A percentile compares a stretch with the other conserved stretches of the same genome.
phyloP scores from a whole-genome alignment of 2,797 vertebrate genomes.

The Xyrichtys novacula region DNA sequence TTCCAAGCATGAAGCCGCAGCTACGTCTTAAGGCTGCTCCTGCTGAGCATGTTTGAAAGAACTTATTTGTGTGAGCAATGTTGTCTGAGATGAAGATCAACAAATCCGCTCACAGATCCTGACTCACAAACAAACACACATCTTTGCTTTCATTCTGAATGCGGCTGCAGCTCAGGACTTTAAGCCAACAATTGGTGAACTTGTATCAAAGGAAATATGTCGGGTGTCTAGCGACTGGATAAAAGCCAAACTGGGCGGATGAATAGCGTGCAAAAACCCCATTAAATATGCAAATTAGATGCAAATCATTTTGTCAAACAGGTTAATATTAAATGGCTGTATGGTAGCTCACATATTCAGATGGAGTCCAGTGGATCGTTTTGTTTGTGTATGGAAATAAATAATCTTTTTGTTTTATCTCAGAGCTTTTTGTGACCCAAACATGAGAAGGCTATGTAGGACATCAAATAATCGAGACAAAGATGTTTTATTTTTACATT shows the following conservation, averaged over 20 bases:
- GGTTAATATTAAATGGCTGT: not conserved
- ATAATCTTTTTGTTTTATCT: not conserved
- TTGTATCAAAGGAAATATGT: not conserved
- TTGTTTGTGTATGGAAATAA: not conserved
- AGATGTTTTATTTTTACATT: not conserved
- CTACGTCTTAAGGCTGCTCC: not conserved
- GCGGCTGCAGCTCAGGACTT: not conserved
- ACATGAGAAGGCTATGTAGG: not conserved
- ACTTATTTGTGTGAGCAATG: not conserved
- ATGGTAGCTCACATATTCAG: not conserved
- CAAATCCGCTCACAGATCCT: not conserved
- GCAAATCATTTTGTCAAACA: not conserved
- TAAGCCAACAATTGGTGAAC: not conserved
- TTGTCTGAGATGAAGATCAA: not conserved
- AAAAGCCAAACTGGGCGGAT: not conserved
- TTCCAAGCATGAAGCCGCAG: not conserved
- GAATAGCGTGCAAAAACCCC: not conserved
- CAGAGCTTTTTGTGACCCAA: not conserved
- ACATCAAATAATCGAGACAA: not conserved
- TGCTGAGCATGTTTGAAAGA: not conserved
- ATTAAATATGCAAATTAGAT: not conserved
- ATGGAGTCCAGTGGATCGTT: not conserved
- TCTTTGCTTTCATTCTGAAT: not conserved
- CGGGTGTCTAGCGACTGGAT: not conserved
- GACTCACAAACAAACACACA: not conserved